Evolutionary conservation across 2,797 vertebrate species (phyloP).

Genomic region (Tangara arthus): DNA sequence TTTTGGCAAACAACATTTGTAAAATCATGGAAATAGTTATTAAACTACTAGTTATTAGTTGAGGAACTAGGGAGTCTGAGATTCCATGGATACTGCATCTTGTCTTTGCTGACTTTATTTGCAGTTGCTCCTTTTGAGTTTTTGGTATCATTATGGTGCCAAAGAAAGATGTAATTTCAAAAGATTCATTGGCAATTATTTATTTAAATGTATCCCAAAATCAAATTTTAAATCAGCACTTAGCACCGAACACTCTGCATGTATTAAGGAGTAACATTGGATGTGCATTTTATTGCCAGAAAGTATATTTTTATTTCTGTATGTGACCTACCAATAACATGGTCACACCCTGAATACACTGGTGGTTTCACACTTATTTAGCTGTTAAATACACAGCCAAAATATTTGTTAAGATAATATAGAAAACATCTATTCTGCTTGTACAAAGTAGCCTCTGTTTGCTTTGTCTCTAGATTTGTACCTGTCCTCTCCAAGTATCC

Average conservation of each 20-base stretch:
- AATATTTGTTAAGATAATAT: background rate
- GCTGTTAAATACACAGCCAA: background rate
- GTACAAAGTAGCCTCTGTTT: background rate
- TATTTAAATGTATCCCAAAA: background rate
- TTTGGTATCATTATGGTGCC: background rate
- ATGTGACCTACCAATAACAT: background rate
- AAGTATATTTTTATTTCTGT: background rate
- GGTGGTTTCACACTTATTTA: background rate
- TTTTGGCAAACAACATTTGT: background rate
- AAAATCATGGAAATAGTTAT: background rate
- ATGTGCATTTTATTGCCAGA: background rate
- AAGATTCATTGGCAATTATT: background rate
- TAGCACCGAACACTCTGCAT: background rate
- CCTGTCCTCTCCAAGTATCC: background rate
- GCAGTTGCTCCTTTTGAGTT: background rate
- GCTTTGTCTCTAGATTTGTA: background rate
- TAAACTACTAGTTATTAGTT: background rate
- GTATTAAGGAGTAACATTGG: background rate
- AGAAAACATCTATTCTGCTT: background rate
- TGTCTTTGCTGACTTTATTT: background rate
- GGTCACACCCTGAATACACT: background rate
- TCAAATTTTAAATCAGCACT: background rate
- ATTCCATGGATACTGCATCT: background rate
- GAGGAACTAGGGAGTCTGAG: background rate
- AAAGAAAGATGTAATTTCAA: background rate